Evolutionary conservation across 2,888 invertebrate genomes (phyloP).

Genomic region (Dendrolimus pini): DNA sequence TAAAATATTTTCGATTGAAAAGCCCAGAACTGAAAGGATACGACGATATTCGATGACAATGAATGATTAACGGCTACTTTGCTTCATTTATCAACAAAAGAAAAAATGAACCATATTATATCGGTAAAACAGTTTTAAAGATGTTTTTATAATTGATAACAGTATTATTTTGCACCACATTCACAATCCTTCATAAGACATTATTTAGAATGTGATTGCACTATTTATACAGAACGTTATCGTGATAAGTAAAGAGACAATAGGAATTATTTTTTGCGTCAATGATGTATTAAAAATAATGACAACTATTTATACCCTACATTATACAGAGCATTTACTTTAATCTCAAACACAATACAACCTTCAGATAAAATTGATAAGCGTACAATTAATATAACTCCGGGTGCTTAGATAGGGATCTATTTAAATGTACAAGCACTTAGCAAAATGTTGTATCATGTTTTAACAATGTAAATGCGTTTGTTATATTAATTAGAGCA

Average conservation of each 20-base stretch:
- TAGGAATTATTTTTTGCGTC: slow-evolving; percentile 14
- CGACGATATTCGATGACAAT: too few species aligned
- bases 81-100: too few species aligned
- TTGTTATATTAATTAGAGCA: neutral
- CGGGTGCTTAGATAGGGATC: neutral
- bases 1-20: too few species aligned
- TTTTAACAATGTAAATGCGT: neutral
- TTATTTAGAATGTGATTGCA: slow-evolving; percentile 18
- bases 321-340: slow-evolving; percentile 13
- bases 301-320: slow-evolving; percentile 11
- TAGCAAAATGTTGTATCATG: neutral
- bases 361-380: slow-evolving; percentile 9
- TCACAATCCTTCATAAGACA: neutral
- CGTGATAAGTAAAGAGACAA: slow-evolving; percentile 13
- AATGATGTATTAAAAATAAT: slow-evolving; percentile 8
- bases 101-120: neutral
- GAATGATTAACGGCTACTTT: too few species aligned
- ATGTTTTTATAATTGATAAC: neutral
- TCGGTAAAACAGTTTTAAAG: neutral
- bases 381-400: slow-evolving; percentile 11
- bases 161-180: neutral
- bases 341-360: slow-evolving; percentile 22
- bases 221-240: slow-evolving; percentile 26
- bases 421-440: neutral
- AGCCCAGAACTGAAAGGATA: too few species aligned